These are phyloP conservation scores for Ptychochromis oligacanthus DNA, from an alignment of 2,113 vertebrate genomes.

Conservation along the genomic window DNA sequence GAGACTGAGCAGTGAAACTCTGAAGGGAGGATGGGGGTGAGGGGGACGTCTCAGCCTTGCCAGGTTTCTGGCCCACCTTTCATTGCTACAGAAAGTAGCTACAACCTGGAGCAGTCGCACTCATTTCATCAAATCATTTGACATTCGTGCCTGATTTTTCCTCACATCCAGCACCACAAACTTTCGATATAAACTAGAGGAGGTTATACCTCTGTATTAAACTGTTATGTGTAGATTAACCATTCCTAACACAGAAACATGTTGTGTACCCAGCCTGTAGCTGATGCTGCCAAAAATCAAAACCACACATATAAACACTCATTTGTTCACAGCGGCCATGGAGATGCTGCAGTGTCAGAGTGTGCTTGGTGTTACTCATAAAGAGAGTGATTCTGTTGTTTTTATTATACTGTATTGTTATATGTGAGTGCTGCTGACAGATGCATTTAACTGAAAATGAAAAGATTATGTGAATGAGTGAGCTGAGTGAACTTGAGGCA, in stretches of 20 bases:
- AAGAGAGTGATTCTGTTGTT: constrained; percentile 5
- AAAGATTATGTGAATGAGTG: background rate
- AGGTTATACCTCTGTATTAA: background rate
- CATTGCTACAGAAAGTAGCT: constrained; percentile 33
- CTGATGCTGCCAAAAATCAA: constrained; percentile 34
- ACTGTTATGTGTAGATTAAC: background rate
- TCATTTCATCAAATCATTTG: background rate
- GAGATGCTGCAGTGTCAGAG: constrained; percentile 13
- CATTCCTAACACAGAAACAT: background rate
- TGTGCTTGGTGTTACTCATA: constrained; percentile 10
- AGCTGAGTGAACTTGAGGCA: background rate
- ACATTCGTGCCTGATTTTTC: background rate
- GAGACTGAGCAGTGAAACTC: constrained; percentile 56
- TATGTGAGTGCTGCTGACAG: background rate
- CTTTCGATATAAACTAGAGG: background rate
- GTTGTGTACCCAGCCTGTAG: constrained; percentile 13
- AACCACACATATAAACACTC: constrained; percentile 53
- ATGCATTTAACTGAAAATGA: background rate
- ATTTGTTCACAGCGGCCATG: constrained; percentile 29
- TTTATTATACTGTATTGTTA: background rate
- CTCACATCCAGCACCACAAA: background rate
- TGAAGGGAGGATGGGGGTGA: constrained; percentile 27
- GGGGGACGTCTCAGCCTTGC: background rate
- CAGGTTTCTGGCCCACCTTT: constrained; percentile 46
- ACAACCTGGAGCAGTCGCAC: constrained; percentile 9